Evolutionary conservation across 2,797 vertebrate genomes (phyloP).

Genomic region (Rhinoraja longicauda): DNA sequence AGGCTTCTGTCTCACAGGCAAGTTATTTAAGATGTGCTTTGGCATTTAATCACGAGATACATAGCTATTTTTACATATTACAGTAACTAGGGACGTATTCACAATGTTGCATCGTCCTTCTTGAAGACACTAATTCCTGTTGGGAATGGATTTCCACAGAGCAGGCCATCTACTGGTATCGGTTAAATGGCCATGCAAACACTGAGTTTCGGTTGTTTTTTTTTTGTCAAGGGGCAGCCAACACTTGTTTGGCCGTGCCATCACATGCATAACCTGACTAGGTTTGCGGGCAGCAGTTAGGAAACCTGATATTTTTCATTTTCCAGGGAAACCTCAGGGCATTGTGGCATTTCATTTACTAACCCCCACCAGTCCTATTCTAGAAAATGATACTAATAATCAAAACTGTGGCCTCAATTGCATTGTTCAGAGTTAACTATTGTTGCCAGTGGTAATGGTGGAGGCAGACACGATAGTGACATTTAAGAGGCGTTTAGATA

Average conservation of each 20-base stretch:
- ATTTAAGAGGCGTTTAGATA: too few relatives aligned
- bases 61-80: neutral
- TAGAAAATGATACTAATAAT: neutral
- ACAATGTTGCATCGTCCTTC: neutral
- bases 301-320: too few relatives aligned
- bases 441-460: neutral
- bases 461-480: too few relatives aligned
- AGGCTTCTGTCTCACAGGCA: slow-evolving; percentile 66
- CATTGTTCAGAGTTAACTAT: neutral
- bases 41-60: neutral
- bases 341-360: neutral
- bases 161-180: neutral
- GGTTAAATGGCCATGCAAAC: neutral
- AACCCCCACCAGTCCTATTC: too few relatives aligned
- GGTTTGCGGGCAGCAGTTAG: neutral
- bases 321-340: neutral
- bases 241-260: neutral
- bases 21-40: slow-evolving; percentile 38
- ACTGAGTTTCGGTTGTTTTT: neutral
- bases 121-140: neutral
- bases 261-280: neutral
- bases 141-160: neutral
- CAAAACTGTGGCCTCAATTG: neutral
- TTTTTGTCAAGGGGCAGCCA: neutral
- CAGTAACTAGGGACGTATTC: neutral